Conservation (phyloP, 2,113 vertebrate genomes). For the Pavo muticus region DNA sequence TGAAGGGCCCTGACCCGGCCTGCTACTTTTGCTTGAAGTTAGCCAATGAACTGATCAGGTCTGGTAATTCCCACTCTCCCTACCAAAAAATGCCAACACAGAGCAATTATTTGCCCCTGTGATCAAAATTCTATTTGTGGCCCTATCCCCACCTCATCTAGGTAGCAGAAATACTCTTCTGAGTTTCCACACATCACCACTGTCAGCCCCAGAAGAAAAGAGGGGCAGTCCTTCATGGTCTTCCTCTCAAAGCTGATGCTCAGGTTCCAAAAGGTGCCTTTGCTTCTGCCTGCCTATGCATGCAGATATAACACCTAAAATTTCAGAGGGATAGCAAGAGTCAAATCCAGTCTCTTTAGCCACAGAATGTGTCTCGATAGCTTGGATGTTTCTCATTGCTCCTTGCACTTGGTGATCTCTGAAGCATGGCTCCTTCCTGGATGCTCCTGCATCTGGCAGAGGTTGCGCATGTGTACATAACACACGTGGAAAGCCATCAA, state of each 20-base stretch:
- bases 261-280: not conserved
- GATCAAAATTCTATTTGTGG: not conserved
- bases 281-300: not conserved
- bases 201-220: not conserved
- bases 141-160: not conserved
- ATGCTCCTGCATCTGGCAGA: not conserved
- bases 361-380: not conserved
- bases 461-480: fast-evolving
- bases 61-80: not conserved
- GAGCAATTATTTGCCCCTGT: not conserved
- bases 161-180: not conserved
- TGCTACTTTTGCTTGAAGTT: not conserved
- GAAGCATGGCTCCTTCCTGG: not conserved
- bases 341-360: not conserved
- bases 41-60: not conserved
- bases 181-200: not conserved
- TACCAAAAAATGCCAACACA: not conserved
- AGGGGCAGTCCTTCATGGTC: not conserved
- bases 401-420: not conserved
- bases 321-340: not conserved
- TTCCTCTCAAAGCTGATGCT: not conserved
- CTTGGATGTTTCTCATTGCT: not conserved
- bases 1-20: not conserved
- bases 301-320: not conserved
- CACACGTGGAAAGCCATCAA: fast-evolving